Evolutionary conservation across 2,888 invertebrate genomes (phyloP).

Genomic region (Oasisia sp.): DNA sequence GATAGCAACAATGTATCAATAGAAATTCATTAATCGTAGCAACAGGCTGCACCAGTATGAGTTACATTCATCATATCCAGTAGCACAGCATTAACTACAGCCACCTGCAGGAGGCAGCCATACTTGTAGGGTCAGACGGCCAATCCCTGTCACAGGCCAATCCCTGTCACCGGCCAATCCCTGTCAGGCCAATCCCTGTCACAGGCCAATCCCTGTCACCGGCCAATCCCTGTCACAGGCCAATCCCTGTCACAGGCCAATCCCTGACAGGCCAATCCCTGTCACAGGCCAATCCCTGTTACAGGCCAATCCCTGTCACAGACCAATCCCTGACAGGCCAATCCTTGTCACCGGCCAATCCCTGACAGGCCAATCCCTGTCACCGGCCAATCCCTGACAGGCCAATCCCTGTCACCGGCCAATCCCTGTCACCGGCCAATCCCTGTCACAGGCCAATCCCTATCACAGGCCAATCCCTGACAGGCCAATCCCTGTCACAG

Average conservation of each 20-base stretch:
- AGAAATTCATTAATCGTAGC: neutral
- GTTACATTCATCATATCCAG: neutral
- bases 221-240: neutral
- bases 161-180: neutral
- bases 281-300: too few species aligned
- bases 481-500: neutral
- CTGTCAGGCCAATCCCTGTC: neutral
- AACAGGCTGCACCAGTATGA: neutral
- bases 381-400: too few species aligned
- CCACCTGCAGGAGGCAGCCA: neutral
- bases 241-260: too few species aligned
- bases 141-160: neutral
- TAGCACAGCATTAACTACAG: neutral
- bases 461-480: too few species aligned
- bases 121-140: neutral
- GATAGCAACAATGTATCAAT: neutral
- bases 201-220: too few species aligned
- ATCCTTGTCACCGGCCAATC: too few species aligned
- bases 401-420: neutral
- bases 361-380: neutral
- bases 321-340: too few species aligned
- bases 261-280: neutral
- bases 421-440: neutral
- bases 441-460: neutral
- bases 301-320: neutral